Evolutionary conservation across 2,797 vertebrate genomes (phyloP), one percentile per base, ranked within the genome.

Genomic region (Peromyscus melanophrys): DNA sequence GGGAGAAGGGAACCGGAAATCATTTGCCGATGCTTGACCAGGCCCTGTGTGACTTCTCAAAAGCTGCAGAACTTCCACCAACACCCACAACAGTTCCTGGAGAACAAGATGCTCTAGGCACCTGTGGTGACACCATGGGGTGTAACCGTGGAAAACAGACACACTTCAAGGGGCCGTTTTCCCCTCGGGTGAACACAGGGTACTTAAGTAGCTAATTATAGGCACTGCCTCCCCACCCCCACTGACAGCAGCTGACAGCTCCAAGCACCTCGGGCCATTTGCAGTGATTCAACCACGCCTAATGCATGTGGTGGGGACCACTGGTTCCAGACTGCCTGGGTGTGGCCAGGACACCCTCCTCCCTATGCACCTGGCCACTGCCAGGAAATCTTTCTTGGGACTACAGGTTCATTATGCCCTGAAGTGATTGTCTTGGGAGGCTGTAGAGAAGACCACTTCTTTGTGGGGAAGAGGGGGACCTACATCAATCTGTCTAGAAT

Each of bases 161-260:
- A 6, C n/a, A 93, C 96, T 93, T 92, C 84, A 86, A 96, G 98
- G 96, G 94, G 92, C 85, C 1, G 0, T 77, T 97, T 97, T 34
- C 96, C 92, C 92, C 69, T 71, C 10, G 83, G 96, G 9, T 65
- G 98, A 97, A 95, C 90, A 91, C 43, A 57, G 5, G 82, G 89
- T 0, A 17, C 80, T 31, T n/a, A 49, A 87, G 96, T 93, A 67
- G 65, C 92, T 97, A 97, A 97, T 97, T 98, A 97, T 81, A 98
- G 95, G 78, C 77, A 37, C 67, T 2, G 23, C 12, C 10, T 92
- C 94, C 82, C 82, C 34, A 65, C 57, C 77, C 63, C 85, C 80
- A 46, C 69, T 7, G 23, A 81, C 23, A 77, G 59, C 83, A 31
- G 55, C 12, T 25, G 86, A 57, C 77, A 40, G 59, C 43, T 37